A percentile compares a stretch with the other conserved stretches of the same genome.
Conservation (phyloP, 2,113 vertebrate genomes). For the Mesoclemmys tuberculata region DNA sequence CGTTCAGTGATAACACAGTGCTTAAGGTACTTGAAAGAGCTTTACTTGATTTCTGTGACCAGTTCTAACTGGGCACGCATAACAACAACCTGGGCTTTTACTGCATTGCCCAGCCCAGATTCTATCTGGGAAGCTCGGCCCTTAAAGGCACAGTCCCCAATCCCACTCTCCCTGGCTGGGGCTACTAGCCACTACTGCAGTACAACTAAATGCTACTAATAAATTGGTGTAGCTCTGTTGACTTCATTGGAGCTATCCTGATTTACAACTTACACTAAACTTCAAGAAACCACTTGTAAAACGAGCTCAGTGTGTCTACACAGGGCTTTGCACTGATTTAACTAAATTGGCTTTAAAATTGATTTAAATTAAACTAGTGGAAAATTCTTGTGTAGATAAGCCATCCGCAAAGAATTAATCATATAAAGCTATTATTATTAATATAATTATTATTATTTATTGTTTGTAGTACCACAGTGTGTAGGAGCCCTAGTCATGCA, state of each 20-base stretch:
- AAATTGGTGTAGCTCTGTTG: background rate
- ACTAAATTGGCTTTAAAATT: background rate
- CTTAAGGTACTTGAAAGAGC: no score
- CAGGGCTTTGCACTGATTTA: background rate
- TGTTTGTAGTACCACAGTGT: background rate
- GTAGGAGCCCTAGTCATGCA: background rate
- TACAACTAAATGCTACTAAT: background rate
- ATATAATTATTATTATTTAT: background rate
- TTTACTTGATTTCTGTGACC: no score
- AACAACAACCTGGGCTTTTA: background rate
- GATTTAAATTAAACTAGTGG: background rate
- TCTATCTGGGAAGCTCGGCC: background rate
- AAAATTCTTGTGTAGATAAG: background rate
- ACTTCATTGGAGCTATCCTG: background rate
- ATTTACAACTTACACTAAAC: background rate
- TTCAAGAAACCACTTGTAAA: background rate
- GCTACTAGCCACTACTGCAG: background rate
- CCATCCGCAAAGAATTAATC: background rate
- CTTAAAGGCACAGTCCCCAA: background rate
- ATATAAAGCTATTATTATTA: background rate
- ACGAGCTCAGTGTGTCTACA: rapidly evolving
- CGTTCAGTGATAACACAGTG: background rate
- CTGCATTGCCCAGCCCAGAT: background rate
- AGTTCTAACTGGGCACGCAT: background rate
- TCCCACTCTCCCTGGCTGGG: background rate